Base-by-base conservation (phyloP, 2,888 invertebrate species). In the Anorthoa munda region DNA sequence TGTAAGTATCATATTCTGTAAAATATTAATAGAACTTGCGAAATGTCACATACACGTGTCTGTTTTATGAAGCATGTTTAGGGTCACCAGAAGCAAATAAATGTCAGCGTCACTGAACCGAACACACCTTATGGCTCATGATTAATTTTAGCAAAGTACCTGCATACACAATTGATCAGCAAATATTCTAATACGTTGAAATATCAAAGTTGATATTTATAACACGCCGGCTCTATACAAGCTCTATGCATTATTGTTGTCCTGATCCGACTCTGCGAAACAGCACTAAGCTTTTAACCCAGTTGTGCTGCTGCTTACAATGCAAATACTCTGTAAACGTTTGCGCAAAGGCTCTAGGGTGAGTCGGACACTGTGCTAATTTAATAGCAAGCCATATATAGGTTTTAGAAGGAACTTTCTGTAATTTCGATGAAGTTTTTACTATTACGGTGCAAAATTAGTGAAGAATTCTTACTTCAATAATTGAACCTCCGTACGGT, bases 221-320 rank as follows among this genome's bases (percentile, higher is more conserved):
- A 51, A 74, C 53, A 69, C 26, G 56, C 55, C 31, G 39, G 60
- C 31, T 73, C 58, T 81, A 79, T 58, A 74, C 68, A 74, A 79
- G 81, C 66, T 75, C 75, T 81, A 81, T 86, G 81, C 74, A 77
- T 82, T 74, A 73, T 78, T 84, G 82, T 86, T 81, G 73, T 87
- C 78, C 81, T 84, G 75, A 79, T 77, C 84, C 79, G 80, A 80
- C 81, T 85, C 77, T 82, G 82, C 81, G 70, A 84, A 89, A 94
- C 92, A 92, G 81, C 91, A 87, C 88, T 93, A 93, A 93, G 94
- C 95, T 94, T 94, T 93, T 95, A 94, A 93, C 93, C 93, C 88
- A 92, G 92, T 92, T 92, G 87, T 88, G 79, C 79, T 77, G 80
- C 80, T 81, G 86, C 89, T 89, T 87, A 88, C 89, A 90, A 91